Evolutionary conservation across 2,797 vertebrate genomes (phyloP), one percentile per base, ranked within the genome.

Genomic region (Leptoclinus maculatus): DNA sequence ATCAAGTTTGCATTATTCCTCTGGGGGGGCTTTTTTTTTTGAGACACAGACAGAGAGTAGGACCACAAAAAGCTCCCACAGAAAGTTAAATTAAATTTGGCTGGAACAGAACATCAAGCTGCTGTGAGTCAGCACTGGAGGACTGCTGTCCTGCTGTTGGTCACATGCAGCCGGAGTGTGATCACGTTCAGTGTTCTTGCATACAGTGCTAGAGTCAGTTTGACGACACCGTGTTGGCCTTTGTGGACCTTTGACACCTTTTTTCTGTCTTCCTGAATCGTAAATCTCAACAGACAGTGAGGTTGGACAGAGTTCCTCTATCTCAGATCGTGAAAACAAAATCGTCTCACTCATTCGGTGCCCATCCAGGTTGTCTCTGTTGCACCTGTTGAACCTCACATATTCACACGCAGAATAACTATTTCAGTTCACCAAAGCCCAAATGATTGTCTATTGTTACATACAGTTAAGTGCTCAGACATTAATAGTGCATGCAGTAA

Each of bases 51-150:
- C 80, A 74, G 39, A 60, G 76, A 45, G 54, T 23, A 29, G 10
- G n/a, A 80, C 82, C 84, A 63, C 77, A 83, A 80, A 80, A 82
- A 58, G 63, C 68, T 80, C 77, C 71, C 74, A 79, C 69, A 66
- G 53, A 79, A 88, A 64, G 66, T 76, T 70, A 49, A 69, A 81
- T 69, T 69, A 56, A 77, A 76, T 77, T 77, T 81, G 74, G 53
- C 34, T 66, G n/a, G 17, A 74, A 59, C 38, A 49, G 58, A 77
- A 63, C 77, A 71, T 83, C 66, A 72, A 74, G 38, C 53, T 54
- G 59, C 59, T 47, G 58, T 81, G 75, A 84, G 63, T 87, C 49
- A 66, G 64, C 7, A 14, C 45, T 36, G 64, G 62, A 45, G 19
- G 41, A 27, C 63, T 34, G 63, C 19, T 49, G 62, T 47, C 43